A percentile compares a stretch with the other conserved stretches of the same genome.
phyloP scores from a whole-genome alignment of 1,140 invertebrate genomes.

The Aphelenchoides besseyi region DNA sequence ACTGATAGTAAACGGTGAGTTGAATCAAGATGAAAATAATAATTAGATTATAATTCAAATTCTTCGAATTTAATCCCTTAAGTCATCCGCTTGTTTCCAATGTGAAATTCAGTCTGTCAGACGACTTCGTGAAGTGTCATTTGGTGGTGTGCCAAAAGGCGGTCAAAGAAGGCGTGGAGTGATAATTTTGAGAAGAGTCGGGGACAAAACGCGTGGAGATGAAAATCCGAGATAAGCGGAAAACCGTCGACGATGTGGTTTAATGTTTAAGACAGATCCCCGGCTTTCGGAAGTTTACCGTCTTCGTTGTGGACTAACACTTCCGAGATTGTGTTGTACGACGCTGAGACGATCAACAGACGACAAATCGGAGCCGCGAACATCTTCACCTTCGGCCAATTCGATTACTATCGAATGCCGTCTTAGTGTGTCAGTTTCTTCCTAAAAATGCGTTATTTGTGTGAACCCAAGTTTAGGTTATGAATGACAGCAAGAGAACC shows the following conservation, averaged over 20 bases:
- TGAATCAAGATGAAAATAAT: too few relatives aligned
- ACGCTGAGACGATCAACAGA: background rate
- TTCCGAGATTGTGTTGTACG: background rate
- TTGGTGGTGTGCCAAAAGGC: background rate
- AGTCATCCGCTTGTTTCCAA: too few relatives aligned
- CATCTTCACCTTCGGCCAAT: background rate
- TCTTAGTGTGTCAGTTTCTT: too few relatives aligned
- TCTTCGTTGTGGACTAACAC: conserved; percentile 11
- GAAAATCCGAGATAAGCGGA: background rate
- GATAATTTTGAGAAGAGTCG: background rate
- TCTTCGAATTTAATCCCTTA: too few relatives aligned
- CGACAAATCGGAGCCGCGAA: background rate
- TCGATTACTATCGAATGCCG: conserved; percentile 1
- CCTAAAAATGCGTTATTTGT: too few relatives aligned
- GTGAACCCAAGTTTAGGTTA: too few relatives aligned
- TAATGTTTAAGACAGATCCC: background rate
- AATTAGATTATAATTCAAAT: too few relatives aligned
- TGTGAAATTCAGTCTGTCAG: background rate
- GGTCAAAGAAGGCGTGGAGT: background rate
- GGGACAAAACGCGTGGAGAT: background rate
- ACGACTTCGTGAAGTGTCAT: background rate
- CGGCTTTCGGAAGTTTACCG: background rate
- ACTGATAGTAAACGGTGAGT: too few relatives aligned
- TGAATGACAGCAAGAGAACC: too few relatives aligned
- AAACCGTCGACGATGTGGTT: background rate